These are phyloP conservation scores for Zophobas atratus DNA, from an alignment of 1,140 invertebrate genomes.

Conservation along the genomic window DNA sequence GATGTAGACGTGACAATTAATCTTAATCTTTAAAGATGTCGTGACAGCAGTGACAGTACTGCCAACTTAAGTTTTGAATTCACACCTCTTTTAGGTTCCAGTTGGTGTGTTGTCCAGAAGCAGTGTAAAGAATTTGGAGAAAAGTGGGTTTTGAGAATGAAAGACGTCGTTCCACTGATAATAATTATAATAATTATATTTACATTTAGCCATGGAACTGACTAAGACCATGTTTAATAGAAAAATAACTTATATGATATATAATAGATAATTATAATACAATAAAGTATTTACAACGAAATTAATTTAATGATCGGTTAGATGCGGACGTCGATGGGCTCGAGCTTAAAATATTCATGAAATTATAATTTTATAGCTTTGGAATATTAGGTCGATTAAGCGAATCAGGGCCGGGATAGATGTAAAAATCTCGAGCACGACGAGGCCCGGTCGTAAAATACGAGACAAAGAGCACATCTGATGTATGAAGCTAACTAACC, in stretches of 20 bases:
- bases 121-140: neutral
- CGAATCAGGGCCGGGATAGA: slow-evolving; percentile 29
- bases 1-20: too few species aligned
- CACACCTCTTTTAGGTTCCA: too few species aligned
- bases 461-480: slow-evolving; percentile 52
- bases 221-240: slow-evolving; percentile 66
- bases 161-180: slow-evolving; percentile 62
- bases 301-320: slow-evolving; percentile 61
- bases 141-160: slow-evolving; percentile 43
- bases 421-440: slow-evolving; percentile 45
- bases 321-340: slow-evolving; percentile 30
- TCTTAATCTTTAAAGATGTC: too few species aligned
- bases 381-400: slow-evolving; percentile 44
- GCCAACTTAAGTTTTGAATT: too few species aligned
- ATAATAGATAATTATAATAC: slow-evolving; percentile 67
- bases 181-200: slow-evolving; percentile 67
- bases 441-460: slow-evolving; percentile 42
- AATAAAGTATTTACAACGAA: slow-evolving; percentile 66
- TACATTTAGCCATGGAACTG: slow-evolving; percentile 66
- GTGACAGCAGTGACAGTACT: too few species aligned
- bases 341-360: slow-evolving; percentile 53
- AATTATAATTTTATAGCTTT: slow-evolving; percentile 47
- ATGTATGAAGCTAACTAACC: slow-evolving; percentile 62
- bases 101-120: too few species aligned
- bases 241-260: slow-evolving; percentile 68